Conservation (phyloP, 2,888 invertebrate species). For the Chironomus tentans region DNA sequence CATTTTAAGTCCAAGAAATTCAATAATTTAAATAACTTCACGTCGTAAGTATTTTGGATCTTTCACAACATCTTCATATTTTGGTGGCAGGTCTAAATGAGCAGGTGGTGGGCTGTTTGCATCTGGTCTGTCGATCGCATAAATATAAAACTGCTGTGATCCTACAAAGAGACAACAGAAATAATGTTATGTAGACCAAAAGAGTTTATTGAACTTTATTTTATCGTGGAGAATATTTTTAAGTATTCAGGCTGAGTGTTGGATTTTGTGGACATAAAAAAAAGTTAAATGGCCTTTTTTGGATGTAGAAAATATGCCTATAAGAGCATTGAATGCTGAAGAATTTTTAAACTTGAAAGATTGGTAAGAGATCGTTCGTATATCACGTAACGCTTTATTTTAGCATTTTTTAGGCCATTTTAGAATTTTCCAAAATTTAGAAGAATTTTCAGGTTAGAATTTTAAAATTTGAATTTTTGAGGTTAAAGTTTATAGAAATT, state of each 20-base stretch:
- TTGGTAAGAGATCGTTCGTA: too few relatives aligned
- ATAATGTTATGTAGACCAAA: slow-evolving; percentile 2
- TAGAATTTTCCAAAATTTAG: too few relatives aligned
- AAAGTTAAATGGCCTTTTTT: not conserved
- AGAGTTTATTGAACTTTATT: not conserved
- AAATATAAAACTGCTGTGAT: slow-evolving; percentile 26
- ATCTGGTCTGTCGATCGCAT: slow-evolving; percentile 15
- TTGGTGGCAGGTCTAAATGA: slow-evolving; percentile 22
- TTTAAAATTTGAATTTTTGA: too few relatives aligned
- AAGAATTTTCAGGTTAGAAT: too few relatives aligned
- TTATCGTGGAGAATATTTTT: not conserved
- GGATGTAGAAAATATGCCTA: not conserved
- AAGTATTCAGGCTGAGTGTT: not conserved
- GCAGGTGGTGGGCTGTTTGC: not conserved
- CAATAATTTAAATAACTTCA: not conserved
- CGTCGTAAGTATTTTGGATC: slow-evolving; percentile 12
- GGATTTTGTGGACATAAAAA: not conserved
- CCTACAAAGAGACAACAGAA: slow-evolving; percentile 17
- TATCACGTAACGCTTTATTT: too few relatives aligned
- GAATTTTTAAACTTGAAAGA: too few relatives aligned
- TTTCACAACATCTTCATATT: slow-evolving; percentile 20
- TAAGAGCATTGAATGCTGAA: too few relatives aligned
- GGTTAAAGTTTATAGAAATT: too few relatives aligned
- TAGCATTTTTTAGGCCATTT: too few relatives aligned
- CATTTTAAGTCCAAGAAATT: not conserved